Evolutionary conservation across 2,113 vertebrate species (phyloP).

Genomic region (Trinectes maculatus): DNA sequence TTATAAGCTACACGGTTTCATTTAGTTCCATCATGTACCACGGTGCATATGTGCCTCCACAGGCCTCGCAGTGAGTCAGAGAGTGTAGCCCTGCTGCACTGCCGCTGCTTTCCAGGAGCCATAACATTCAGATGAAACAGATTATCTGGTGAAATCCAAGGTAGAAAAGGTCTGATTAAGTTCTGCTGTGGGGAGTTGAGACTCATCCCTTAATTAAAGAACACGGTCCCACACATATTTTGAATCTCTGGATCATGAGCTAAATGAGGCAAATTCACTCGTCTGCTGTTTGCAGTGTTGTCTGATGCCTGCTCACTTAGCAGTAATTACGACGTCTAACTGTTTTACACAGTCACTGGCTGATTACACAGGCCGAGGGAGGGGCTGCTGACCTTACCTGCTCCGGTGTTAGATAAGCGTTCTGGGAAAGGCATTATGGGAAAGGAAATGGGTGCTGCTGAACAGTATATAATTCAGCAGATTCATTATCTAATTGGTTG

Average conservation of each 20-base stretch:
- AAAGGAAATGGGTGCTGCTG: not conserved
- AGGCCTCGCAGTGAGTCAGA: constrained; percentile 15
- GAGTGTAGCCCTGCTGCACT: constrained; percentile 29
- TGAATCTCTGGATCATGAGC: not conserved
- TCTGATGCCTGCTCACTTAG: not conserved
- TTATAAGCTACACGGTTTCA: constrained; percentile 44
- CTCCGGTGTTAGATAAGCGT: not conserved
- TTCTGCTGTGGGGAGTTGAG: constrained; percentile 1
- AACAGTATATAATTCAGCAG: too few species aligned
- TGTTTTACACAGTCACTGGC: not conserved
- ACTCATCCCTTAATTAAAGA: constrained; percentile 15
- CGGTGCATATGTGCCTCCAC: constrained; percentile 59
- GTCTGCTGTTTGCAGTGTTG: not conserved
- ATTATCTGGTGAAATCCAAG: constrained; percentile 45
- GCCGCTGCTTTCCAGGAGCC: constrained; percentile 24
- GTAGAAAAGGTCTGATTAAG: constrained; percentile 3
- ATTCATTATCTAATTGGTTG: constrained; percentile 10
- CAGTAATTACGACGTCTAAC: not conserved
- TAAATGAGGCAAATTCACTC: not conserved
- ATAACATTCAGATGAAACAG: constrained; percentile 35
- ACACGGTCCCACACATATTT: constrained; percentile 15
- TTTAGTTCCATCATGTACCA: constrained; percentile 58
- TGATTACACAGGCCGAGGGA: not conserved
- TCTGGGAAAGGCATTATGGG: not conserved
- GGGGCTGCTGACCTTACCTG: not conserved